Evolutionary conservation across 2,113 vertebrate species (phyloP), one percentile per base, ranked within the genome.

Genomic region (Cyanoliseus patagonus): DNA sequence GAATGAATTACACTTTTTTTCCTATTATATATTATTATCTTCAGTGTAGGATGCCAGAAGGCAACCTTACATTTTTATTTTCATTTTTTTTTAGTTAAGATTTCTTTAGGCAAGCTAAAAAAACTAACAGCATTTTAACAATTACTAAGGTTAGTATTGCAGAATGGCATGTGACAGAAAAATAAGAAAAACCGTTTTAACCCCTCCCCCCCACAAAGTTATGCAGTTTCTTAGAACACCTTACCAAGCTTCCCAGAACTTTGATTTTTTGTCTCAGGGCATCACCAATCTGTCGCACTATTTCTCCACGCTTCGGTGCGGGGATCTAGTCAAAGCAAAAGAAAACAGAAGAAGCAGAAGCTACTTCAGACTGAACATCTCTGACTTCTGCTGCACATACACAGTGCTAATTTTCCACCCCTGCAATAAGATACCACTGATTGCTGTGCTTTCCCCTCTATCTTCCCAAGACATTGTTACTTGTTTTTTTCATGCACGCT

Each of bases 231-330:
- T 44, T 24, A 37, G 75, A 93, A 91, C 41, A 94, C 41, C 91
- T 97, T 98, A 99, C 99, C 98, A 99, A 94, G 84, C 97, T 99
- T 92, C 99, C 99, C 2, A 99, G 98, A 74, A 98, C 96, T 91
- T 98, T 98, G 61, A 99, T 99, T 98, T 99, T 99, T 94, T 99
- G 98, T 91, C 99, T 98, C 42, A 99, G 96, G 20, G 99, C 99
- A 92, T 99, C 98, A 13, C 99, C 99, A 90, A 99, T 99, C 97
- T 99, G 99, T 84, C 99, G 98, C 69, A 99, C 99, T 68, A 99
- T 98, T 97, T 99, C 99, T 81, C 99, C 99, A 98, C 99, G 98
- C 92, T 99, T 99, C 6, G 99, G 99, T 78, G 99, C 99, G 27
- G 99, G 99, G 95, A 99, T 95, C 99, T 99, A 95, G 24, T 74